Conservation (phyloP, 64 coral and sea anemone genomes). For the Dendronephthya gigantea region DNA sequence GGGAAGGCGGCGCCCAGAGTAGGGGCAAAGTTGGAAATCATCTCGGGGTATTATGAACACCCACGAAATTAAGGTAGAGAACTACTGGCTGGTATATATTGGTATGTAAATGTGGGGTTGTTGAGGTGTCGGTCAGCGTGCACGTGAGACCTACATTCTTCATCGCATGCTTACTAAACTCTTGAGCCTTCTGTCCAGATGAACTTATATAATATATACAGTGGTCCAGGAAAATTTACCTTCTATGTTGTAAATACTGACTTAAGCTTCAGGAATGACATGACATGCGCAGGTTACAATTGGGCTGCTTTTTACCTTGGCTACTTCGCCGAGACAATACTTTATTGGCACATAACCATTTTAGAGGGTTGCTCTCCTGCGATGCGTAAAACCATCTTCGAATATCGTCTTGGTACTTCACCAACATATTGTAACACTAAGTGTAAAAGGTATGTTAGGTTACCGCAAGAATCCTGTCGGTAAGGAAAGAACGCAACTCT, state of each 20-base stretch:
- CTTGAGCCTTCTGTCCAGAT: too few species aligned
- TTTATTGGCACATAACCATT: background rate
- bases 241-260: background rate
- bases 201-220: too few species aligned
- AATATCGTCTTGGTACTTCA: background rate
- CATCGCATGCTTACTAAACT: too few species aligned
- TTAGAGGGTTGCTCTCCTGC: background rate
- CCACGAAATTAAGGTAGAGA: too few species aligned
- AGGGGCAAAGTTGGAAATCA: too few species aligned
- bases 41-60: too few species aligned
- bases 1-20: too few species aligned
- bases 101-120: too few species aligned
- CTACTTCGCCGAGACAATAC: background rate
- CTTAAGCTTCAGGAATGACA: background rate
- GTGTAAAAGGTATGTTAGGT: background rate
- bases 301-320: background rate
- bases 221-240: too few species aligned
- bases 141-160: too few species aligned
- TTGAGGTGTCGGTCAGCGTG: too few species aligned
- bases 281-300: background rate
- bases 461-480: background rate
- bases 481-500: background rate
- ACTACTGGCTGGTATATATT: too few species aligned
- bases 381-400: background rate
- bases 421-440: background rate